Percentiles rank a stretch among this genome's conserved stretches.
phyloP scores from a whole-genome alignment of 2,888 invertebrate genomes.

The Lepidochrysops patricia region DNA sequence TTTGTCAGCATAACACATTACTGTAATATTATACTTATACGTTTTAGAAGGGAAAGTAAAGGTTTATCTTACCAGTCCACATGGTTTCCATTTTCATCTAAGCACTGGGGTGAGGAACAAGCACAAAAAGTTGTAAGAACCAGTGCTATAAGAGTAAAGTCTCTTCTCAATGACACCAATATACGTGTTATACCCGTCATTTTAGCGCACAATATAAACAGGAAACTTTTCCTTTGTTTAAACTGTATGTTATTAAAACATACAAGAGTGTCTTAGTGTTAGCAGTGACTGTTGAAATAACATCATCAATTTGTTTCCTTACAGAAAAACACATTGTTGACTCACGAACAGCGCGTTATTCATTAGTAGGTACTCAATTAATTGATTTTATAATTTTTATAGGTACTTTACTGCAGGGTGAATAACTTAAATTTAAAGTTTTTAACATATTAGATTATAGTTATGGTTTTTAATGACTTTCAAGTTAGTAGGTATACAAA shows the following conservation, averaged over 20 bases:
- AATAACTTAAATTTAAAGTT: too few relatives aligned
- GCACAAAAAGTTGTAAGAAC: slow-evolving; percentile 35
- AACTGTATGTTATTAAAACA: slow-evolving; percentile 41
- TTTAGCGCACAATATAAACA: slow-evolving; percentile 41
- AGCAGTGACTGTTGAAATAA: slow-evolving; percentile 47
- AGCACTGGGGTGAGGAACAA: slow-evolving; percentile 58
- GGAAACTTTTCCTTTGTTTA: slow-evolving; percentile 46
- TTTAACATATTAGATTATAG: too few relatives aligned
- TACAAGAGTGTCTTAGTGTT: slow-evolving; percentile 23
- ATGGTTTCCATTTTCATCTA: slow-evolving; percentile 77
- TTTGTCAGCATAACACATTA: too few relatives aligned
- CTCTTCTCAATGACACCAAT: slow-evolving; percentile 33
- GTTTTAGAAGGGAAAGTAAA: too few relatives aligned
- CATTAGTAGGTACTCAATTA: too few relatives aligned
- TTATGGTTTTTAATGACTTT: too few relatives aligned
- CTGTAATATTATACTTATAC: too few relatives aligned
- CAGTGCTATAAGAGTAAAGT: slow-evolving; percentile 35
- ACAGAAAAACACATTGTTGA: slow-evolving; percentile 14
- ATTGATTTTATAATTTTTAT: too few relatives aligned
- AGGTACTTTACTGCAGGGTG: too few relatives aligned
- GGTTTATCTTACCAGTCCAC: slow-evolving; percentile 82
- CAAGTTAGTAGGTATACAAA: too few relatives aligned
- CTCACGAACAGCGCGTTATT: too few relatives aligned
- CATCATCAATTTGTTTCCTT: slow-evolving; percentile 27
- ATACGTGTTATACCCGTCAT: slow-evolving; percentile 37